Evolutionary conservation across 2,888 invertebrate genomes (phyloP), one percentile per base, ranked within the genome.

Genomic region (Ophion costatus): DNA sequence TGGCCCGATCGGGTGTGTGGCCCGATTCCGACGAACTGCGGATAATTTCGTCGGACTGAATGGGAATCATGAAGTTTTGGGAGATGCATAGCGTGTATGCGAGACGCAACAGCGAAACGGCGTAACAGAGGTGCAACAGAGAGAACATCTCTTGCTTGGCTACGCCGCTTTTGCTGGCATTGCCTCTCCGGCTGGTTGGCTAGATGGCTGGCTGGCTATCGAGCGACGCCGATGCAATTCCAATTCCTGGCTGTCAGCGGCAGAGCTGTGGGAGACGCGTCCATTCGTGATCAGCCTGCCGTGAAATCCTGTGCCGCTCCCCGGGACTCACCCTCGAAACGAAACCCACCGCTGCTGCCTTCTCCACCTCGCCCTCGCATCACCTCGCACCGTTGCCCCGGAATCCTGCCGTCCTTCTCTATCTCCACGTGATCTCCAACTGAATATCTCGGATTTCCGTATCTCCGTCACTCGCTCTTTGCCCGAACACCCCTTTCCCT

Each of bases 241-340:
- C 93, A 93, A 93, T 93, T 93, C 93, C 93, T 93, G 92, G 93
- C 93, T 93, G 93, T 93, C 93, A 93, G 93, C 93, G 92, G 92
- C 93, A 93, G 93, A 92, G 91, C 93, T 92, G 92, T 92, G 93
- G 92, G 93, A 93, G 92, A 92, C 93, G 92, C 93, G 93, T 93
- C 93, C 92, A 93, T 93, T 93, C 93, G 93, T 91, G 92, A 92
- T 89, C 93, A 92, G 93, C 91, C 93, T 93, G 87, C 93, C 93
- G 93, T 93, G 91, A 93, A 93, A 93, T 93, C 93, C 93, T 88
- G 90, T 92, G 89, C 92, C 64, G 1, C 29, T 90, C 91, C 89
- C 89, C 88, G 66, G 66, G 66, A 24, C 83, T 86, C 85, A 79
- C 74, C 78, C 84, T 71, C 86, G 64, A 82, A 80, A 66, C 86